Evolutionary conservation across 2,797 vertebrate species (phyloP).

Genomic region (Petrocephalus sullivani): DNA sequence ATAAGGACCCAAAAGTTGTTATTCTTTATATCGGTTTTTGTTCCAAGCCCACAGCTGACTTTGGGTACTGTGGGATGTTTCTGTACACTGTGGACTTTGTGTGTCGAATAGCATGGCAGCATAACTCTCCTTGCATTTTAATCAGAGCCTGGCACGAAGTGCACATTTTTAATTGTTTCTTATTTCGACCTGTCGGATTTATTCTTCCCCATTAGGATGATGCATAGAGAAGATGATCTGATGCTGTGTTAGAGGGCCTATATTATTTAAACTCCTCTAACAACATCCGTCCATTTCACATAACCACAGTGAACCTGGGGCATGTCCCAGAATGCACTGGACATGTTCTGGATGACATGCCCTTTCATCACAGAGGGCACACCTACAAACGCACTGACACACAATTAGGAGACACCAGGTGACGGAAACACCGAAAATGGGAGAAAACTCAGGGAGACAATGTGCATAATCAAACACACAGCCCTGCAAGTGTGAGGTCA

Average conservation of each 20-base stretch:
- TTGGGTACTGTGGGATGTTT: background rate
- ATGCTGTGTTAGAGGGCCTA: background rate
- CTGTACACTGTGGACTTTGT: background rate
- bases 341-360: background rate
- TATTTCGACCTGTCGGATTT: background rate
- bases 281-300: background rate
- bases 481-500: background rate
- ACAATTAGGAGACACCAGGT: background rate
- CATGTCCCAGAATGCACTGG: background rate
- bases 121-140: background rate
- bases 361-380: background rate
- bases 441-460: background rate
- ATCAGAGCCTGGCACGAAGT: background rate
- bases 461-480: background rate
- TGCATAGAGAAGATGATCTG: conserved; percentile 2
- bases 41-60: conserved; percentile 32
- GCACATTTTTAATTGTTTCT: background rate
- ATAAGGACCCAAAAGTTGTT: conserved; percentile 70
- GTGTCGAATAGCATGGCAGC: background rate
- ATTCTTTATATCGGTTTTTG: conserved; percentile 69
- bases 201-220: background rate
- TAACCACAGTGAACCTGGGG: background rate
- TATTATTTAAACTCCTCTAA: background rate
- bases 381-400: background rate
- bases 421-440: background rate